Percentiles rank a stretch among this genome's conserved stretches.
Conservation (phyloP, 2,113 vertebrate species). For the Cepphus grylle region DNA sequence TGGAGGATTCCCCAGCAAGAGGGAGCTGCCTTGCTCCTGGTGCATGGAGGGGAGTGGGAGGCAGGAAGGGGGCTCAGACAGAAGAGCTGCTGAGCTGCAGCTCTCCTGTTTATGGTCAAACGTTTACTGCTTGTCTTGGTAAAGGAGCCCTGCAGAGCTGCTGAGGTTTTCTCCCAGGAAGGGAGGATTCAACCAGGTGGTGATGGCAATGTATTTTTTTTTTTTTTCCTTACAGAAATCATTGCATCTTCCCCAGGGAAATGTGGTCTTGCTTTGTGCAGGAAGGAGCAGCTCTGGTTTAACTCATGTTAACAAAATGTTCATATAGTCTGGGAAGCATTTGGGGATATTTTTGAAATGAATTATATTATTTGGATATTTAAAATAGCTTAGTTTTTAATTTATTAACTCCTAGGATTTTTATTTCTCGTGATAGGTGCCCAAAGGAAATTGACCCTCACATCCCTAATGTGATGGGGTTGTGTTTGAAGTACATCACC, state of each 20-base stretch:
- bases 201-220: neutral
- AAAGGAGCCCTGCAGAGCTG: neutral
- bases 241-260: neutral
- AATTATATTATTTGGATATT: neutral
- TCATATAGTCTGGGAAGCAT: neutral
- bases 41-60: neutral
- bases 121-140: neutral
- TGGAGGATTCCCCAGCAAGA: neutral
- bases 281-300: neutral
- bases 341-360: neutral
- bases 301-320: neutral
- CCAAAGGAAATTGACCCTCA: constrained; percentile 91
- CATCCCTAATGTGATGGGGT: constrained; percentile 79
- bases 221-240: neutral
- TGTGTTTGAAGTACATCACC: constrained; percentile 90
- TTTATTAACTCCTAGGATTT: neutral
- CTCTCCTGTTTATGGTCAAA: neutral
- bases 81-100: neutral
- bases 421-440: constrained; percentile 72
- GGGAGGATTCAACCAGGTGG: neutral
- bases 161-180: neutral
- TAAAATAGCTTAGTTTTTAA: neutral
- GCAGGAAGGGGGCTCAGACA: neutral
- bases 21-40: neutral
- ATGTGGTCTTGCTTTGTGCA: neutral